Conservation (phyloP, 2,888 invertebrate genomes). For the Dolomedes plantarius region DNA sequence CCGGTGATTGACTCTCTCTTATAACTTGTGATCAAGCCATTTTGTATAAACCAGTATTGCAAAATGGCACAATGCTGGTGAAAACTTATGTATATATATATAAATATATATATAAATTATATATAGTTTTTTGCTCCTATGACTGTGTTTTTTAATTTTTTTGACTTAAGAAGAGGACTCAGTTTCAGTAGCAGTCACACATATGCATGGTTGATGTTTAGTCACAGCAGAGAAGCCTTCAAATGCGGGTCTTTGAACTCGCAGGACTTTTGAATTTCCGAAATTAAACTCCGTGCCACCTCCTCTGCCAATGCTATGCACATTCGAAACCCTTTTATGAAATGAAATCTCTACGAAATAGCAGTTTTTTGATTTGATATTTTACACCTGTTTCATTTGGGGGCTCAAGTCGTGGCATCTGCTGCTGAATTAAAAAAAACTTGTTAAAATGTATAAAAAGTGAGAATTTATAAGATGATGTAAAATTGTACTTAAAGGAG, state of each 20-base stretch:
- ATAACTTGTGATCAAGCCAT: constrained; percentile 66
- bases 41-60: constrained; percentile 34
- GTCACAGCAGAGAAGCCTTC: constrained; percentile 22
- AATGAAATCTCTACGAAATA: constrained; percentile 29
- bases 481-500: constrained; percentile 10
- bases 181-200: constrained; percentile 16
- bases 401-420: not conserved
- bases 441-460: not conserved
- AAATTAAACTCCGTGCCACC: constrained; percentile 61
- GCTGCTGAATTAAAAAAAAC: not conserved
- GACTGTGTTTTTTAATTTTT: constrained; percentile 49
- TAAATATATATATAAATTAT: constrained; percentile 57
- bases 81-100: constrained; percentile 38
- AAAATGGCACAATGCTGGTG: constrained; percentile 12
- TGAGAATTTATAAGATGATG: not conserved
- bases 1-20: constrained; percentile 28
- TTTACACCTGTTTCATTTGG: not conserved
- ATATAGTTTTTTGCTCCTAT: constrained; percentile 58
- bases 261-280: constrained; percentile 15
- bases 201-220: constrained; percentile 56
- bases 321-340: constrained; percentile 45
- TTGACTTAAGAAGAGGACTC: constrained; percentile 25
- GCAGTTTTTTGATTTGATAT: constrained; percentile 41
- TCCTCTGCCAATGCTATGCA: constrained; percentile 57
- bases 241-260: not conserved